phyloP scores from a whole-genome alignment of 2,888 invertebrate species.

The Euplexia lucipara region DNA sequence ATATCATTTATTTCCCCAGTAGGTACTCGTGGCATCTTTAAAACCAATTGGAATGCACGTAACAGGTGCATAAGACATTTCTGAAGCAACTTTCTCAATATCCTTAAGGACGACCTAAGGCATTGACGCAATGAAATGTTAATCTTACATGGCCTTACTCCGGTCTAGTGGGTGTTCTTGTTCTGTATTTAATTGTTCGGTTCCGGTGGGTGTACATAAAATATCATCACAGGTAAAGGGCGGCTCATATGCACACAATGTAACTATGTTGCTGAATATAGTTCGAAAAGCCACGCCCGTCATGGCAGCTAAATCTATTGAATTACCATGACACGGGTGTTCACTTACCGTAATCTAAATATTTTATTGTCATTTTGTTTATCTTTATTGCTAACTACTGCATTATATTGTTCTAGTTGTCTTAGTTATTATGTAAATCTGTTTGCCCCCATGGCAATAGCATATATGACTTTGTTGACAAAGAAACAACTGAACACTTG shows the following conservation, averaged over 20 bases:
- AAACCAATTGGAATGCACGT: background rate
- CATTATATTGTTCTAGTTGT: conserved; percentile 26
- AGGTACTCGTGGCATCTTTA: background rate
- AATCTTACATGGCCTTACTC: conserved; percentile 81
- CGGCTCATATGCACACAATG: conserved; percentile 84
- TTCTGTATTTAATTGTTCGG: conserved; percentile 72
- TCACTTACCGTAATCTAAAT: conserved; percentile 48
- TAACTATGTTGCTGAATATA: conserved; percentile 56
- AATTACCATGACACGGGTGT: conserved; percentile 38
- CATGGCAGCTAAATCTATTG: conserved; percentile 50
- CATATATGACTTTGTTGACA: background rate
- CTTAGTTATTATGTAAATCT: conserved; percentile 19
- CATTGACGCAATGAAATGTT: conserved; percentile 74
- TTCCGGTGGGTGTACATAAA: conserved; percentile 84
- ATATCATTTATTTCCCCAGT: background rate
- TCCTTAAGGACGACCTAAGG: conserved; percentile 60
- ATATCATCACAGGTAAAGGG: conserved; percentile 70
- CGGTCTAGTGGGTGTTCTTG: conserved; percentile 79
- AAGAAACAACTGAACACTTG: conserved; percentile 3
- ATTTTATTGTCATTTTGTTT: conserved; percentile 45
- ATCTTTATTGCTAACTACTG: conserved; percentile 37
- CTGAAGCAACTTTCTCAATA: conserved; percentile 36
- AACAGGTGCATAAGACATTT: conserved; percentile 7
- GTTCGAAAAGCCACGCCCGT: conserved; percentile 73
- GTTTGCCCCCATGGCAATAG: background rate